phyloP scores from a whole-genome alignment of 1,140 invertebrate genomes.

The Neomicropteryx cornuta region DNA sequence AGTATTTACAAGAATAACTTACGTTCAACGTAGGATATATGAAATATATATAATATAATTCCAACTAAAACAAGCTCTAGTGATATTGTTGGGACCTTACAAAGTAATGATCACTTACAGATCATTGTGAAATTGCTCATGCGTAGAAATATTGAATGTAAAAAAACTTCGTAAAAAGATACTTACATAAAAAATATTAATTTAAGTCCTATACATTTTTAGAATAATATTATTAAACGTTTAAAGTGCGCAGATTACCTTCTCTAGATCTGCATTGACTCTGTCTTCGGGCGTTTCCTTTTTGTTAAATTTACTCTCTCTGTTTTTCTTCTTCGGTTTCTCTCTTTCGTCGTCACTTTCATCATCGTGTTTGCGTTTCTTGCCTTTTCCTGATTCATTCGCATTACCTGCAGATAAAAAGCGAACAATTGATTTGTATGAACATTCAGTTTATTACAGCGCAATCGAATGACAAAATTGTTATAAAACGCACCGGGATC shows the following conservation, averaged over 20 bases:
- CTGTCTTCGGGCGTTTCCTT: constrained; percentile 60
- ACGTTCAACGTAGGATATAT: no score
- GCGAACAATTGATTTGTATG: no score
- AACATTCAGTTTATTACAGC: no score
- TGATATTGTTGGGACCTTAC: no score
- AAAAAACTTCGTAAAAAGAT: no score
- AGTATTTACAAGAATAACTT: no score
- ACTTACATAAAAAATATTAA: no score
- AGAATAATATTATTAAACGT: background rate
- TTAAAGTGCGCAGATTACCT: constrained; percentile 30
- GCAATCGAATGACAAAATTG: no score
- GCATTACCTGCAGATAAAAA: constrained; percentile 24
- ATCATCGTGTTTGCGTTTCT: constrained; percentile 34
- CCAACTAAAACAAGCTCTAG: constrained; percentile 42
- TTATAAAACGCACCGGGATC: no score
- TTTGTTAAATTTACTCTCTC: constrained; percentile 38
- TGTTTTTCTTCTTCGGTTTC: constrained; percentile 43
- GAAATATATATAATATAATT: no score
- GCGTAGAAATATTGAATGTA: background rate
- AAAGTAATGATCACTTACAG: no score
- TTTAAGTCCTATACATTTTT: background rate
- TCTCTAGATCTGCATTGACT: constrained; percentile 54
- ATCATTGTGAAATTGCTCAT: constrained; percentile 3
- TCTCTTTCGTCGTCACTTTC: constrained; percentile 32
- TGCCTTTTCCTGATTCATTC: constrained; percentile 24